phyloP scores from a whole-genome alignment of 2,113 vertebrate genomes.

The Plecotus auritus region DNA sequence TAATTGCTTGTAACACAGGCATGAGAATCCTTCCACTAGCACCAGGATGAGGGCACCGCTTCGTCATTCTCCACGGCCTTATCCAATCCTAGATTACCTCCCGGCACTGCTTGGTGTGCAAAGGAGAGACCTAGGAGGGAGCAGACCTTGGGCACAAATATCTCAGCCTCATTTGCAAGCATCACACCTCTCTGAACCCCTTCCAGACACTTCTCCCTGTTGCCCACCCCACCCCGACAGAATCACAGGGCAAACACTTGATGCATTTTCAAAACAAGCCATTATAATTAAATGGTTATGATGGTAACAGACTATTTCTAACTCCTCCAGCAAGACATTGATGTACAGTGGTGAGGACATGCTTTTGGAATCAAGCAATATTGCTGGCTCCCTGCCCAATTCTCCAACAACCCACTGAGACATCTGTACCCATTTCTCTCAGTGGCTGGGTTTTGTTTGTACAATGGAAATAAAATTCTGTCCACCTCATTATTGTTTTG shows the following conservation, averaged over 20 bases:
- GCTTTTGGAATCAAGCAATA: background rate
- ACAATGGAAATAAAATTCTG: background rate
- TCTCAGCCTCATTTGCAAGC: background rate
- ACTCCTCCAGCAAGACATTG: too few species aligned
- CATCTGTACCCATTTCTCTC: too few species aligned
- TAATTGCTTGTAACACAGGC: background rate
- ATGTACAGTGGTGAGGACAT: fast-evolving
- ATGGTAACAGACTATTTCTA: background rate
- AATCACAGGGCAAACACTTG: background rate
- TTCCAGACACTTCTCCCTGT: background rate
- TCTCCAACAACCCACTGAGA: background rate
- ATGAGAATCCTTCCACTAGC: background rate
- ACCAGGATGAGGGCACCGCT: fast-evolving
- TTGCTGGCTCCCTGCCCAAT: fast-evolving
- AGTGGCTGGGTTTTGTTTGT: background rate
- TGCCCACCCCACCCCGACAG: fast-evolving
- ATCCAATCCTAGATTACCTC: too few species aligned
- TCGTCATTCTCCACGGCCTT: fast-evolving
- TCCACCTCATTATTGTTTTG: too few species aligned
- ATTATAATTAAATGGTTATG: background rate
- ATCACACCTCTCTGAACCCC: background rate
- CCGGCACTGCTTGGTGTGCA: fast-evolving
- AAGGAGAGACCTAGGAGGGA: background rate
- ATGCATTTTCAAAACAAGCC: background rate
- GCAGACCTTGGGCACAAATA: too few species aligned